Conservation (phyloP, 2,888 invertebrate genomes). For the Amphipyra berbera region DNA sequence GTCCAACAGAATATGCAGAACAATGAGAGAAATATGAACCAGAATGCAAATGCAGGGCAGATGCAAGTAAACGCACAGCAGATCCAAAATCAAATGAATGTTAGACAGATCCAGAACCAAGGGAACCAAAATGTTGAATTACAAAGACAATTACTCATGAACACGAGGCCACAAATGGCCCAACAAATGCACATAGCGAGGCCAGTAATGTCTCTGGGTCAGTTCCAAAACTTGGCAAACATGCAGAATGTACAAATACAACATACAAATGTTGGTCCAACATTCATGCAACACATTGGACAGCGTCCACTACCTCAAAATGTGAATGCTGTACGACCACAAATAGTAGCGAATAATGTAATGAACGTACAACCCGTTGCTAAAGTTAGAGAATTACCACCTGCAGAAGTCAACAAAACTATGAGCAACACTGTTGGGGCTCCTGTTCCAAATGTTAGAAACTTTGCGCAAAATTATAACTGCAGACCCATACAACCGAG, state of each 20-base stretch:
- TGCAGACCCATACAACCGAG: constrained; percentile 78
- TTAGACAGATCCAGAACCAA: constrained; percentile 55
- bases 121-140: constrained; percentile 49
- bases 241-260: constrained; percentile 60
- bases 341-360: constrained; percentile 34
- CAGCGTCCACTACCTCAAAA: constrained; percentile 53
- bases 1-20: constrained; percentile 56
- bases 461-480: constrained; percentile 63
- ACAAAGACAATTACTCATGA: constrained; percentile 55
- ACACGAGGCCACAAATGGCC: constrained; percentile 54
- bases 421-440: constrained; percentile 29
- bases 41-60: constrained; percentile 52
- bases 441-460: constrained; percentile 44
- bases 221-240: constrained; percentile 48
- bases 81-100: constrained; percentile 51
- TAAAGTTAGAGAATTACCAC: constrained; percentile 41
- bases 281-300: constrained; percentile 52
- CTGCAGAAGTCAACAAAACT: constrained; percentile 36
- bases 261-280: constrained; percentile 54
- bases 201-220: constrained; percentile 54
- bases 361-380: constrained; percentile 46
- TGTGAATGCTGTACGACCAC: constrained; percentile 46
- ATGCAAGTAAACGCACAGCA: constrained; percentile 52
- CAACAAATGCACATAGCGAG: constrained; percentile 55
- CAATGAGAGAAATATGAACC: constrained; percentile 52